These are phyloP conservation scores for Ochropacha duplaris DNA, from an alignment of 2,888 invertebrate species.

Conservation along the genomic window DNA sequence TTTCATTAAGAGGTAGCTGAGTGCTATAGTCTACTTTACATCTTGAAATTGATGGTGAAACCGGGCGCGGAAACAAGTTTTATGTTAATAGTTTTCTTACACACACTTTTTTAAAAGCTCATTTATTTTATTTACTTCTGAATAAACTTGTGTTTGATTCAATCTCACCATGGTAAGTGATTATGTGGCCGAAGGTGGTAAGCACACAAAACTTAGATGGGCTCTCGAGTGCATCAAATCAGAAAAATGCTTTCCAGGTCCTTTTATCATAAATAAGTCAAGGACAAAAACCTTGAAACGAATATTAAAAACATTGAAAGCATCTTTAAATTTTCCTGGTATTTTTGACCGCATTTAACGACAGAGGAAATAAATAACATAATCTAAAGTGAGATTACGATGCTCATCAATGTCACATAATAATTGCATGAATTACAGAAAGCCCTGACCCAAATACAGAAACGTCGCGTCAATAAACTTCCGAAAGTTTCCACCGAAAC, in stretches of 20 bases:
- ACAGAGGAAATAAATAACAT: background rate
- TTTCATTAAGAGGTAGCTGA: no score
- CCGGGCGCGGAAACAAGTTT: no score
- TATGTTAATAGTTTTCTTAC: no score
- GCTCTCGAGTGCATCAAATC: no score
- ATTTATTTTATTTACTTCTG: no score
- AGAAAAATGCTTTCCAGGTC: background rate
- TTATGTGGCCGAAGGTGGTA: no score
- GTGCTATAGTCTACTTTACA: no score
- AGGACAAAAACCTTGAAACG: background rate
- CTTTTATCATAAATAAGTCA: background rate
- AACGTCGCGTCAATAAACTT: conserved; percentile 33
- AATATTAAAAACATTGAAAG: background rate
- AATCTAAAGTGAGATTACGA: background rate
- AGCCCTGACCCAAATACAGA: conserved; percentile 46
- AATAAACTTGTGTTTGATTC: no score
- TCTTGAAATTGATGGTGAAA: no score
- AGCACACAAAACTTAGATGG: no score
- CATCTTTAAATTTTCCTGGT: background rate
- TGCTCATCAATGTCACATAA: conserved; percentile 11
- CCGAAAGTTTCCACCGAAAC: conserved; percentile 26
- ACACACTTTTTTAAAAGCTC: no score
- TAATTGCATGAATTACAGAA: conserved; percentile 13
- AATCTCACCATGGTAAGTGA: no score
- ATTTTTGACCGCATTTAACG: background rate